A percentile compares a stretch with the other conserved stretches of the same genome.
Conservation (phyloP, 2,797 vertebrate species). For the Chelon auratus region DNA sequence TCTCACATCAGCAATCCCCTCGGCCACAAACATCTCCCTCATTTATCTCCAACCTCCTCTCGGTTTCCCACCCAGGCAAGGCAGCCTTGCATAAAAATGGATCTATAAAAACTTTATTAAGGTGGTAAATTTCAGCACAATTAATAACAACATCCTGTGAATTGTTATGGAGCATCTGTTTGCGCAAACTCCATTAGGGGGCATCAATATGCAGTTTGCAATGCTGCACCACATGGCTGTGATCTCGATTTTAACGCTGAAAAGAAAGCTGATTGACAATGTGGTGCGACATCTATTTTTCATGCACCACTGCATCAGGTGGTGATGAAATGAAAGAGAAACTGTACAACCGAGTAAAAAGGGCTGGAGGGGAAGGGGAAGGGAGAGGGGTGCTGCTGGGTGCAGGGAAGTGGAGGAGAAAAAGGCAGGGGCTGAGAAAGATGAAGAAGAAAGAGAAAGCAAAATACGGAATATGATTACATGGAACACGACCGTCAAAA, state of each 20-base stretch:
- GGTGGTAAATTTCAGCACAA: conserved; percentile 80
- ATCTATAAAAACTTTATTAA: conserved; percentile 86
- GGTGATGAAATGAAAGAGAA: conserved; percentile 81
- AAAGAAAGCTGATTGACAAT: conserved; percentile 80
- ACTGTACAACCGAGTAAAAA: conserved; percentile 43
- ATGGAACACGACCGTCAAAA: conserved; percentile 30
- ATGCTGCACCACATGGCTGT: conserved; percentile 54
- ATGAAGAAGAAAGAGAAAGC: conserved; percentile 29
- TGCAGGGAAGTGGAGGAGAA: conserved; percentile 22
- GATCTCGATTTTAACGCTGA: conserved; percentile 77
- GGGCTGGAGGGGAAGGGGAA: conserved; percentile 44
- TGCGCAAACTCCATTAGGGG: conserved; percentile 69
- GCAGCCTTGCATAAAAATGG: conserved; percentile 70
- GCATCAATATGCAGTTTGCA: conserved; percentile 70
- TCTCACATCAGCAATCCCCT: conserved; percentile 24
- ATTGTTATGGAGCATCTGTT: conserved; percentile 82
- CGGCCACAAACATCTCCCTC: conserved; percentile 30
- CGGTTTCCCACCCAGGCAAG: conserved; percentile 43
- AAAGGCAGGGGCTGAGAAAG: conserved; percentile 27
- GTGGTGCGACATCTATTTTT: conserved; percentile 72
- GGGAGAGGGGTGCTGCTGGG: conserved; percentile 34
- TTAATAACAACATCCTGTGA: conserved; percentile 83
- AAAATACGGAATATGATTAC: conserved; percentile 47
- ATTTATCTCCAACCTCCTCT: conserved; percentile 48
- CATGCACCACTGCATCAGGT: conserved; percentile 73